Percentiles rank a stretch among this genome's conserved stretches.
These are phyloP conservation scores for Flexamia atlantica DNA, from an alignment of 2,888 invertebrate species.

Conservation along the genomic window DNA sequence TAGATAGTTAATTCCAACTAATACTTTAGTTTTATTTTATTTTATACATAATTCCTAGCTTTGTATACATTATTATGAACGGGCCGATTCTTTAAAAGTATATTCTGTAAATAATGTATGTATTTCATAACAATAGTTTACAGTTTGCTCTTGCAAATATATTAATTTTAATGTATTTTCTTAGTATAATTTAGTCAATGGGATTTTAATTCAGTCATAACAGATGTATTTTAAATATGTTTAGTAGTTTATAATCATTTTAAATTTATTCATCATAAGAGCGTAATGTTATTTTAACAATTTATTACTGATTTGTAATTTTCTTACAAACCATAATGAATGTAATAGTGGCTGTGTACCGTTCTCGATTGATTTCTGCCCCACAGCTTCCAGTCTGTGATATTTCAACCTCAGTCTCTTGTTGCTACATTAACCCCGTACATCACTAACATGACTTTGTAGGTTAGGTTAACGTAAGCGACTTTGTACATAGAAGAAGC, in stretches of 20 bases:
- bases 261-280: constrained; percentile 3
- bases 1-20: neutral
- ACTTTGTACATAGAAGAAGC: constrained; percentile 52
- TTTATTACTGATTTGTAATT: neutral
- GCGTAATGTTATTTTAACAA: neutral
- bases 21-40: constrained; percentile 5
- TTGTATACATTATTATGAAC: constrained; percentile 23
- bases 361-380: constrained; percentile 18
- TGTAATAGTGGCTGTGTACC: constrained; percentile 50
- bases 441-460: constrained; percentile 33
- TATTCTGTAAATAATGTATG: constrained; percentile 34
- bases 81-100: neutral
- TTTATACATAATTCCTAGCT: constrained; percentile 27
- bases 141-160: too few species aligned
- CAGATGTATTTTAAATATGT: neutral
- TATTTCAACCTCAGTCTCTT: constrained; percentile 41
- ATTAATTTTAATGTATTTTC: constrained; percentile 25
- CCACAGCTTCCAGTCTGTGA: constrained; percentile 32
- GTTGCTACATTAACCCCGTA: neutral
- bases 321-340: constrained; percentile 28
- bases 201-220: neutral
- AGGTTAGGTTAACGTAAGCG: constrained; percentile 32
- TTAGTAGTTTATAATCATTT: neutral
- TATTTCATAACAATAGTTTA: constrained; percentile 19
- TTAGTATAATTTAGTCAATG: neutral